Percentiles rank a stretch among this genome's conserved stretches.
Conservation (phyloP, 1,140 invertebrate genomes). For the Drosophila pseudoananassae region DNA sequence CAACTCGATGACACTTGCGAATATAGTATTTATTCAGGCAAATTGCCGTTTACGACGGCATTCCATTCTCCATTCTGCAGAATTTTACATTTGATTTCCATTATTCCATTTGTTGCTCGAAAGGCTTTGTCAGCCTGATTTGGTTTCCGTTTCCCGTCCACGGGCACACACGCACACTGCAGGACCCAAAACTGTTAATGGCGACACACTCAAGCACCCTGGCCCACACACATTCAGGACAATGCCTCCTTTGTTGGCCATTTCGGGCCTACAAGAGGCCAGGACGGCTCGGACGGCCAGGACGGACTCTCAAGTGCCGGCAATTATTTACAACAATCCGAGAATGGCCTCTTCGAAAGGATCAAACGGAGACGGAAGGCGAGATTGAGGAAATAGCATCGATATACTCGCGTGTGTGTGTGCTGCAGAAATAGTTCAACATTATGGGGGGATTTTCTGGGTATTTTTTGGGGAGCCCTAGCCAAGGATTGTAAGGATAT, state of each 20-base stretch:
- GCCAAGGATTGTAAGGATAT: conserved; percentile 8
- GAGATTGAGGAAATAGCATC: conserved; percentile 10
- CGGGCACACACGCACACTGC: background rate
- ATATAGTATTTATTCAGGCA: conserved; percentile 55
- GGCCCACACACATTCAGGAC: conserved; percentile 15
- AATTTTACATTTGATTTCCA: conserved; percentile 57
- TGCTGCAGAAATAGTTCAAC: conserved; percentile 25
- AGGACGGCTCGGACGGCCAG: conserved; percentile 30
- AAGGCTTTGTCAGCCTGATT: conserved; percentile 55
- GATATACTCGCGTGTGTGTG: conserved; percentile 1
- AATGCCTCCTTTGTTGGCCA: conserved; percentile 46
- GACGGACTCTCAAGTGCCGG: conserved; percentile 40
- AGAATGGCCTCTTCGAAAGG: conserved; percentile 32
- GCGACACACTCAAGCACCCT: conserved; percentile 20
- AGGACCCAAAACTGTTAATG: conserved; percentile 45
- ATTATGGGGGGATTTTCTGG: conserved; percentile 32
- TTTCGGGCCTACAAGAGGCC: conserved; percentile 32
- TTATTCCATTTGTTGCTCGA: conserved; percentile 51
- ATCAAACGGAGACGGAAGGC: conserved; percentile 27
- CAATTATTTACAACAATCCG: conserved; percentile 52
- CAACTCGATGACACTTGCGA: conserved; percentile 42
- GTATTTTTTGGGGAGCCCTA: conserved; percentile 17
- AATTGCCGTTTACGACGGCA: conserved; percentile 52
- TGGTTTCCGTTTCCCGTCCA: conserved; percentile 50
- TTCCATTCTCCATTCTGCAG: conserved; percentile 33